Base-by-base conservation (phyloP, 37 sponge, comb jelly and placozoan genomes). In the Oscarella lobularis region DNA sequence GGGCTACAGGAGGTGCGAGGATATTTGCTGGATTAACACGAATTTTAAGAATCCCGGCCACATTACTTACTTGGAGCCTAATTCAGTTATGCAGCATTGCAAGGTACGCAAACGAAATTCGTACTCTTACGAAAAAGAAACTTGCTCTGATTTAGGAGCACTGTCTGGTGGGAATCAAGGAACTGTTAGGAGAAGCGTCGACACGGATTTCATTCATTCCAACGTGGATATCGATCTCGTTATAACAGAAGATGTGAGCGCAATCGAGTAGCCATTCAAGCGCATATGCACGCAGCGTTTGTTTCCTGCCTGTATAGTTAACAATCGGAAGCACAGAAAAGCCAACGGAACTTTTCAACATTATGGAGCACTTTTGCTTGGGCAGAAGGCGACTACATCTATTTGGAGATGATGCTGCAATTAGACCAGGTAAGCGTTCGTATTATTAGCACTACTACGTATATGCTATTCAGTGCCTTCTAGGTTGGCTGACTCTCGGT, bases 151-250 rank as follows among this genome's bases (percentile, higher is more conserved):
- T 48, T 27, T 48, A 48, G 60, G 71, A 68, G 29, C 71, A 68
- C 29, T 68, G 71, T 34, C 71, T 68, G 29, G 31, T 68, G 71
- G 71, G 71, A 91, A 95, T 95, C 86, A 81, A 40, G 97, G 97
- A 0, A 96, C 97, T 20, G 92, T 96, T 31, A 39, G 92, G 34
- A 81, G 97, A 60, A 92, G 89, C 73, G 87, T 87, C 65, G 97
- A 96, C 77, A 87, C 87, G 2, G 83, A 96, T 73, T 92, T 96
- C 75, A 96, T 96, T 34, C 97, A 96, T 71, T 88, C 97, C n/a
- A 96, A 96, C 70, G 84, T 96, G 0, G 92, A 96, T 54, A 78
- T 96, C 67, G 97, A 96, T 40, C 84, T 96, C 31, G 89, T 96
- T 54, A 89, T 96, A 9, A 83, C 90, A 38, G 97, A 96, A 38